Percentiles rank a stretch among this genome's conserved stretches.
Evolutionary conservation across 2,113 vertebrate genomes (phyloP).

Genomic region (Passer domesticus): DNA sequence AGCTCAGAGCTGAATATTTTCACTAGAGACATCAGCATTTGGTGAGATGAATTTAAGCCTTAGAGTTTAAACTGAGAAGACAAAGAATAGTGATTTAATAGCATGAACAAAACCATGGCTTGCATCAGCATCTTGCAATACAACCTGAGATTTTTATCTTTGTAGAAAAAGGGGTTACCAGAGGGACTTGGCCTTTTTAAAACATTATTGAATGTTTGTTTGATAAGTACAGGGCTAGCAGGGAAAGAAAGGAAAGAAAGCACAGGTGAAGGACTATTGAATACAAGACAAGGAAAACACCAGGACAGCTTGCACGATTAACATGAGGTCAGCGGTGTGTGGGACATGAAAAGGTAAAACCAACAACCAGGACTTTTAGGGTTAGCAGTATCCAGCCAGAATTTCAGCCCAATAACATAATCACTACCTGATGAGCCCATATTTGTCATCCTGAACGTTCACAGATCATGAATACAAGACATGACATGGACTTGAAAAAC

Average conservation of each 20-base stretch:
- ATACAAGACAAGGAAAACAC: background rate
- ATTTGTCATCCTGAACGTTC: background rate
- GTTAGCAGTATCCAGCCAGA: background rate
- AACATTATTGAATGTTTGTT: background rate
- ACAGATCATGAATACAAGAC: background rate
- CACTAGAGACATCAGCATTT: background rate
- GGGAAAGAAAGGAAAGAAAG: background rate
- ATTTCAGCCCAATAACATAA: background rate
- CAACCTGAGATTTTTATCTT: background rate
- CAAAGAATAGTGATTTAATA: background rate
- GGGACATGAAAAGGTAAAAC: background rate
- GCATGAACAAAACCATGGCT: background rate
- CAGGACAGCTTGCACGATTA: background rate
- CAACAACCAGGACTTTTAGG: background rate
- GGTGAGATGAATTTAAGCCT: background rate
- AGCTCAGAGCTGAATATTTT: background rate
- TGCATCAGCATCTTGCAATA: background rate
- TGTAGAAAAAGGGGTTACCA: background rate
- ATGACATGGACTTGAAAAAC: background rate
- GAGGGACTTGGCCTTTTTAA: background rate
- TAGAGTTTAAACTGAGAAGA: background rate
- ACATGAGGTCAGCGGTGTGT: background rate
- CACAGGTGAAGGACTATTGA: background rate
- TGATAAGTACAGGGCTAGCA: background rate
- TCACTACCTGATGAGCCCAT: background rate